phyloP scores from a whole-genome alignment of 2,888 invertebrate genomes.

The Agonopterix arenella region DNA sequence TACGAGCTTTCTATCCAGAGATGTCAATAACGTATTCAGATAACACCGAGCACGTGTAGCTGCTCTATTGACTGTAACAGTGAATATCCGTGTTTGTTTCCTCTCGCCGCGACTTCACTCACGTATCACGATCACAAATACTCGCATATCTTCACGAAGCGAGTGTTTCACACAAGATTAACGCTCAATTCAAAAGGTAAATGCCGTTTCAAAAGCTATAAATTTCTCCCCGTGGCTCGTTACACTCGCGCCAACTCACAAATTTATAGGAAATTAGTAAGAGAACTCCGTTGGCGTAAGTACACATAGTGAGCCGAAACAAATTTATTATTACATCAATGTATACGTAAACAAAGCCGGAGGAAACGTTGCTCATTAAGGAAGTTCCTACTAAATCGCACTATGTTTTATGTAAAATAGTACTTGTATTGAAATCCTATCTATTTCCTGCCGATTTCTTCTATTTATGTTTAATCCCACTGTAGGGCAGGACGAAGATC shows the following conservation, averaged over 20 bases:
- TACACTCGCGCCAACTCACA: constrained; percentile 58
- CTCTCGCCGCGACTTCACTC: constrained; percentile 1
- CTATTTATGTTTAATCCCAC: too few species aligned
- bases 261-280: constrained; percentile 71
- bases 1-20: too few species aligned
- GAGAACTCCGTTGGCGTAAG: constrained; percentile 37
- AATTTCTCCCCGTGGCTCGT: constrained; percentile 61
- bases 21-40: too few species aligned
- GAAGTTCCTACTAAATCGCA: background rate
- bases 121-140: constrained; percentile 33
- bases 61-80: background rate
- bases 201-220: constrained; percentile 65
- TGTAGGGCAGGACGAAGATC: too few species aligned
- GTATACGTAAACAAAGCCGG: background rate
- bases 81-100: constrained; percentile 4
- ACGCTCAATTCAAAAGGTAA: constrained; percentile 69
- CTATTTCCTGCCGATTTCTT: too few species aligned
- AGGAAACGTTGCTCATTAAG: background rate
- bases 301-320: background rate
- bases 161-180: constrained; percentile 70
- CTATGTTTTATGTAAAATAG: background rate
- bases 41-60: background rate
- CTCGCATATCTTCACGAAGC: constrained; percentile 37
- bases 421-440: background rate
- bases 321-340: background rate